Percentiles rank a stretch among this genome's conserved stretches.
phyloP scores from a whole-genome alignment of 2,888 invertebrate species.

The Aplocera efformata region DNA sequence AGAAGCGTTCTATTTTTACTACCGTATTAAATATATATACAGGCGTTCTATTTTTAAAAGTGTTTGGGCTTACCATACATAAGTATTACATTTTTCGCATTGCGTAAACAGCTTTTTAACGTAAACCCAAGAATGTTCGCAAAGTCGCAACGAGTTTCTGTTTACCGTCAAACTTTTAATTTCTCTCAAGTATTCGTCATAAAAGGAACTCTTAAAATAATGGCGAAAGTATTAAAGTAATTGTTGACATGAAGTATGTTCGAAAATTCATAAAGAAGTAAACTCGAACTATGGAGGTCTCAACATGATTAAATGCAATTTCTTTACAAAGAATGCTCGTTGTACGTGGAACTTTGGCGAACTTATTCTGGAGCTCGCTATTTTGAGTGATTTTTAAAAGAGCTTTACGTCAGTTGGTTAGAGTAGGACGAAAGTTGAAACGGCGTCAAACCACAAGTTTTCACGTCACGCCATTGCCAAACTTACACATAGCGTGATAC shows the following conservation, averaged over 20 bases:
- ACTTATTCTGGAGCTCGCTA: constrained; percentile 46
- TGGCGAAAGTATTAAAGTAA: constrained; percentile 65
- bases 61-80: neutral
- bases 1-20: too few species aligned
- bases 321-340: constrained; percentile 71
- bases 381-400: constrained; percentile 38
- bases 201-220: constrained; percentile 47
- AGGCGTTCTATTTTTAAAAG: too few species aligned
- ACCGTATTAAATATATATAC: too few species aligned
- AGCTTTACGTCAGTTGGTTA: constrained; percentile 29
- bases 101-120: constrained; percentile 13
- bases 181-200: constrained; percentile 60
- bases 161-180: constrained; percentile 42
- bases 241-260: constrained; percentile 67
- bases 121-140: constrained; percentile 27
- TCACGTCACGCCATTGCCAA: constrained; percentile 40
- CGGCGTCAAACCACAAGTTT: constrained; percentile 34
- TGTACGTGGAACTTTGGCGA: constrained; percentile 56
- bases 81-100: constrained; percentile 12
- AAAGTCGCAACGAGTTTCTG: constrained; percentile 22
- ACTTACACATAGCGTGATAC: constrained; percentile 38
- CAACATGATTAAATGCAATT: constrained; percentile 76
- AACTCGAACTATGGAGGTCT: constrained; percentile 63
- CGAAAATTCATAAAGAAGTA: constrained; percentile 63
- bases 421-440: constrained; percentile 36